Evolutionary conservation across 2,797 vertebrate genomes (phyloP).

Genomic region (Etheostoma nigrum): DNA sequence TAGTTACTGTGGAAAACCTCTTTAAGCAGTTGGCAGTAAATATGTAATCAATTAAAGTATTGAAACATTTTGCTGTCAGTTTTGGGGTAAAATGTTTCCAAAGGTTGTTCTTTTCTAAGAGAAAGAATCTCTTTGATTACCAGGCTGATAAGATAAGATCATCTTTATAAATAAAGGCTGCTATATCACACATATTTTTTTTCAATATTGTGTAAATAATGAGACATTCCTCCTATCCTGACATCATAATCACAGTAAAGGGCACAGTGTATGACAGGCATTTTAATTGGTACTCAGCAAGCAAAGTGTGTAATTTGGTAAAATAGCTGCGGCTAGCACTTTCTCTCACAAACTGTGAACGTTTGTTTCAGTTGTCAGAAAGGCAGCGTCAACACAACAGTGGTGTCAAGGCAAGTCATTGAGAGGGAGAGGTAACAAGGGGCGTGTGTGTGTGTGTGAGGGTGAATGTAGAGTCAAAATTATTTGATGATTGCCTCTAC

Average conservation of each 20-base stretch:
- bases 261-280: conserved; percentile 31
- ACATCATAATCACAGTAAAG: conserved; percentile 38
- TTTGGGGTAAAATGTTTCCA: neutral
- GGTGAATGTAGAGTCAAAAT: conserved; percentile 47
- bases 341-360: conserved; percentile 28
- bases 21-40: neutral
- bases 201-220: conserved; percentile 46
- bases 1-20: neutral
- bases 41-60: neutral
- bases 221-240: conserved; percentile 22
- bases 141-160: conserved; percentile 17
- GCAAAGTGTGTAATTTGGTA: conserved; percentile 34
- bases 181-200: conserved; percentile 11
- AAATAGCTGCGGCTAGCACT: conserved; percentile 45
- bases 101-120: neutral
- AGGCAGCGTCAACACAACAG: conserved; percentile 42
- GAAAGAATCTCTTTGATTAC: conserved; percentile 16
- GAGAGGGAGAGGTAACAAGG: conserved; percentile 28
- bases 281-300: conserved; percentile 60
- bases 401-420: conserved; percentile 32
- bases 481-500: conserved; percentile 44
- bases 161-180: conserved; percentile 21
- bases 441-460: conserved; percentile 10
- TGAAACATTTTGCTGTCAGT: conserved; percentile 1
- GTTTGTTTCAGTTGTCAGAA: conserved; percentile 40